A percentile compares a stretch with the other conserved stretches of the same genome.
These are phyloP conservation scores for Stegodyphus mimosarum DNA, from an alignment of 1,140 invertebrate genomes.

Conservation along the genomic window DNA sequence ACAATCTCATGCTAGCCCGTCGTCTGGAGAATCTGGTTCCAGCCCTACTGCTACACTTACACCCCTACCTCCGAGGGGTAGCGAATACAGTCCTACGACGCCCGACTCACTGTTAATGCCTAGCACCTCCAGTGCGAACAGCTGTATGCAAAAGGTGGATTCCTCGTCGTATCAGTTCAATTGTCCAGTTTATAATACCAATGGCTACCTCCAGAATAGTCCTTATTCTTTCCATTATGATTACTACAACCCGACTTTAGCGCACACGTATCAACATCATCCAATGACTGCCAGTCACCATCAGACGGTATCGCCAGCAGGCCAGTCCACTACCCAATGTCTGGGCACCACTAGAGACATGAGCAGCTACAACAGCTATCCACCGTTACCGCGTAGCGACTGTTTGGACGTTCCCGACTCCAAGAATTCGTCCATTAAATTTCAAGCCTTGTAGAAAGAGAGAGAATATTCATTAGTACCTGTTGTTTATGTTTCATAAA, in stretches of 20 bases:
- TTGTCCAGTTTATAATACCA: constrained; percentile 13
- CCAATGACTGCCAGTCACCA: constrained; percentile 12
- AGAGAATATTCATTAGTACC: too few relatives aligned
- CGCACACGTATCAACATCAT: neutral
- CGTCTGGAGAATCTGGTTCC: constrained; percentile 43
- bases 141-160: constrained; percentile 36
- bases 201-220: constrained; percentile 35
- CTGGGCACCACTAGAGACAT: neutral
- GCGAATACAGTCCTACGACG: constrained; percentile 25
- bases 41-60: constrained; percentile 15
- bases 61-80: constrained; percentile 1
- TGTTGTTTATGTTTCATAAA: too few relatives aligned
- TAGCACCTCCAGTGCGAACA: constrained; percentile 1
- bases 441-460: constrained; percentile 14
- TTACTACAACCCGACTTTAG: neutral
- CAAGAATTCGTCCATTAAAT: constrained; percentile 18
- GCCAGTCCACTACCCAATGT: neutral
- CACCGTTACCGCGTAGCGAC: constrained; percentile 18
- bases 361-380: constrained; percentile 13
- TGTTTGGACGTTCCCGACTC: constrained; percentile 14
- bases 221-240: constrained; percentile 14
- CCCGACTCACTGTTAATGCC: constrained; percentile 23
- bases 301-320: constrained; percentile 7
- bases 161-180: constrained; percentile 42
- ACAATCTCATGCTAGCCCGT: constrained; percentile 47